A percentile compares a stretch with the other conserved stretches of the same genome.
These are phyloP conservation scores for Nerophis ophidion DNA, from an alignment of 2,113 vertebrate species.

Conservation along the genomic window DNA sequence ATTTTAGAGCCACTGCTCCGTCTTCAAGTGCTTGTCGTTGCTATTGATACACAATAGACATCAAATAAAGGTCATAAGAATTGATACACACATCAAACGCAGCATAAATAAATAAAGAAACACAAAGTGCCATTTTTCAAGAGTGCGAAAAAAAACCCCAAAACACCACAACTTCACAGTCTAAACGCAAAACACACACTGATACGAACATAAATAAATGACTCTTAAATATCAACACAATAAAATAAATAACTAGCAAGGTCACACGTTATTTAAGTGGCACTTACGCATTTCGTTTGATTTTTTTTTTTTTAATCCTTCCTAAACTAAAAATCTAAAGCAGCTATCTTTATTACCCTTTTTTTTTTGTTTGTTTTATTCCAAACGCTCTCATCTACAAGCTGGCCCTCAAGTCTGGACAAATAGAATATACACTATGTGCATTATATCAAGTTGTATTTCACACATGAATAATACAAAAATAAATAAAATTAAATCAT, in stretches of 20 bases:
- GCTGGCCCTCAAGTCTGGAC: too few relatives aligned
- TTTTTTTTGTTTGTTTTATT: background rate
- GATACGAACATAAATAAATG: slow-evolving; percentile 61
- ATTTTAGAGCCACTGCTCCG: slow-evolving; percentile 61
- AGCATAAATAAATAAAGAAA: slow-evolving; percentile 73
- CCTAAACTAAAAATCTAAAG: slow-evolving; percentile 49
- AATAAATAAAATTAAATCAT: too few relatives aligned
- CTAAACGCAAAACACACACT: slow-evolving; percentile 56
- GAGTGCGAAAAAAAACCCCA: too few relatives aligned
- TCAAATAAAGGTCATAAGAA: slow-evolving; percentile 35
- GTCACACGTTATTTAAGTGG: slow-evolving; percentile 89
- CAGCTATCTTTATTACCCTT: slow-evolving; percentile 29
- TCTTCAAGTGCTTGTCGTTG: slow-evolving; percentile 84
- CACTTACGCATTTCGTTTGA: slow-evolving; percentile 72
- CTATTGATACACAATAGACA: slow-evolving; percentile 69
- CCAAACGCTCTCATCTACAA: too few relatives aligned
- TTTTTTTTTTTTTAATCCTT: slow-evolving; percentile 36
- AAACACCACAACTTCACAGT: slow-evolving; percentile 60
- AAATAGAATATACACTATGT: too few relatives aligned
- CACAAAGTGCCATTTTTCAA: slow-evolving; percentile 76
- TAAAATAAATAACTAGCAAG: slow-evolving; percentile 86
- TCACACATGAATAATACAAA: too few relatives aligned
- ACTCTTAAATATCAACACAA: slow-evolving; percentile 67
- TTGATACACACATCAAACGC: slow-evolving; percentile 49
- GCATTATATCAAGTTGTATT: too few relatives aligned